Conservation (phyloP, 2,113 vertebrate genomes). For the Scophthalmus maximus region DNA sequence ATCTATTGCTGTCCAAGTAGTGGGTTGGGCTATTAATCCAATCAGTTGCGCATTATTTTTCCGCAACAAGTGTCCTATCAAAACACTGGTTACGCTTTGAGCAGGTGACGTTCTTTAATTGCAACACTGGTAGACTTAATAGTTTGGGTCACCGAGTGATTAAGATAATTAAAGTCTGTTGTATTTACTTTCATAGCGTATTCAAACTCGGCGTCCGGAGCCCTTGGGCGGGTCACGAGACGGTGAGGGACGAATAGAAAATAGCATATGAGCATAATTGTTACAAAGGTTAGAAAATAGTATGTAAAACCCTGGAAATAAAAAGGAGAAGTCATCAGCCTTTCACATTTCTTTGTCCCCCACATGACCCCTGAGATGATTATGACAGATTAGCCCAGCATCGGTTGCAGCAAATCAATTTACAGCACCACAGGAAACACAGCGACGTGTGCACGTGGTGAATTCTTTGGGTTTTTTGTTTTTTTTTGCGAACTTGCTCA, state of each 20-base stretch:
- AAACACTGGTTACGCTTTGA: constrained; percentile 35
- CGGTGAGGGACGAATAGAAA: neutral
- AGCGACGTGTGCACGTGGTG: neutral
- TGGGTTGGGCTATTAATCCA: constrained; percentile 52
- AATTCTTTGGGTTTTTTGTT: too few species aligned
- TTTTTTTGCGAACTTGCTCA: neutral
- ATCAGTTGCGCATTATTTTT: constrained; percentile 56
- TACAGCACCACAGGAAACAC: neutral
- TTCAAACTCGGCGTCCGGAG: neutral
- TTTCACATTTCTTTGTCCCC: neutral
- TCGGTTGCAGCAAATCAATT: neutral
- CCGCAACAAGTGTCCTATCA: constrained; percentile 47
- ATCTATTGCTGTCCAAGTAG: constrained; percentile 51
- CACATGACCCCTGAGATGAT: neutral
- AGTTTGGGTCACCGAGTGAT: constrained; percentile 44
- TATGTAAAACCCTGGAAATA: neutral
- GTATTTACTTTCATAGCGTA: constrained; percentile 4
- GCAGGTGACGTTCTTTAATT: constrained; percentile 39
- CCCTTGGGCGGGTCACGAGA: neutral
- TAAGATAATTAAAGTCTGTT: constrained; percentile 17
- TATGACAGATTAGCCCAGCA: neutral
- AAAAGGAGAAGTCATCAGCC: neutral
- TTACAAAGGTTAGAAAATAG: neutral
- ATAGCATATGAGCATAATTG: neutral
- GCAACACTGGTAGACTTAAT: constrained; percentile 11